Conservation (phyloP, 2,113 vertebrate species). For the Cyprinodon brontotheroides region DNA sequence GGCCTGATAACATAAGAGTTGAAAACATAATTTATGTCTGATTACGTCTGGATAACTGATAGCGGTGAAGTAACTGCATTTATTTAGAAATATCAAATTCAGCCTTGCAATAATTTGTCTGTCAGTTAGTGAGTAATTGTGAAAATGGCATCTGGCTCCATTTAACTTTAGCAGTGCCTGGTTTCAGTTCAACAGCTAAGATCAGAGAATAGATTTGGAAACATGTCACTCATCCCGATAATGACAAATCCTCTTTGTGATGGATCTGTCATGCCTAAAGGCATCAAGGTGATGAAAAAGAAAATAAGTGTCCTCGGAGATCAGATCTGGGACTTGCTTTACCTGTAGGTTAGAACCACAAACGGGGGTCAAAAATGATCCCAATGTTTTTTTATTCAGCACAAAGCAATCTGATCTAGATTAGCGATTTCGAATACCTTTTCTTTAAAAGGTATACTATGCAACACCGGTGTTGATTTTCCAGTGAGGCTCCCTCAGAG, state of each 20-base stretch:
- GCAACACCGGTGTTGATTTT: no score
- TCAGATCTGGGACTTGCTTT: not conserved
- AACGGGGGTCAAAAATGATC: no score
- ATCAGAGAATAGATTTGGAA: not conserved
- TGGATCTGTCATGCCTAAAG: not conserved
- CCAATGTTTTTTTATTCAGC: no score
- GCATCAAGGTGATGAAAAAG: not conserved
- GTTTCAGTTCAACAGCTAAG: not conserved
- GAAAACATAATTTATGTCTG: constrained; percentile 16
- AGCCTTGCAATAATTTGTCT: constrained; percentile 15
- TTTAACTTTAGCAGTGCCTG: not conserved
- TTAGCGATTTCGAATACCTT: no score
- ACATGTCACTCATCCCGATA: not conserved
- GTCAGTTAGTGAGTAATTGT: constrained; percentile 3
- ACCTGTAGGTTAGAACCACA: no score
- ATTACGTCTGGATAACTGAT: constrained; percentile 22
- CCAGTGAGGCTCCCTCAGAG: no score
- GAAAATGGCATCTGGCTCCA: constrained; percentile 52
- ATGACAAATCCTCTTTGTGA: no score
- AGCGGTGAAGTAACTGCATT: constrained; percentile 14
- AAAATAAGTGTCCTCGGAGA: not conserved
- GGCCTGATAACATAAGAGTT: not conserved
- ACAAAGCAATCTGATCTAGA: no score
- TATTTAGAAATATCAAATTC: constrained; percentile 1
- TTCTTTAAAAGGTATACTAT: no score